Evolutionary conservation across 2,113 vertebrate species (phyloP).

Genomic region (Cephalopholis sonnerati): DNA sequence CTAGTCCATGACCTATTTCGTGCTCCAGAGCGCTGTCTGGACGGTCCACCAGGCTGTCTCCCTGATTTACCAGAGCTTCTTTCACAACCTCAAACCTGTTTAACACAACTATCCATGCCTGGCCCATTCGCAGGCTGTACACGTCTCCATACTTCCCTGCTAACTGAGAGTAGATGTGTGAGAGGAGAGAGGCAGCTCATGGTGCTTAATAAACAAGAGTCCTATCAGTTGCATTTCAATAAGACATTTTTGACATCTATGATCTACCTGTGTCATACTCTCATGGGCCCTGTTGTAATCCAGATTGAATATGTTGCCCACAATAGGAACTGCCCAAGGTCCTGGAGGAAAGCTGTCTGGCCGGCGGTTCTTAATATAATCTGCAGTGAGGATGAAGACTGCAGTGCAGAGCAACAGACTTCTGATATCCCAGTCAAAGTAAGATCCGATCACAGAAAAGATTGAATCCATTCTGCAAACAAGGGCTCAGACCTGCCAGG

Average conservation of each 20-base stretch:
- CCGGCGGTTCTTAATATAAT: conserved; percentile 48
- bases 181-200: not conserved
- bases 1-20: not conserved
- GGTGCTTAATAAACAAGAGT: no score
- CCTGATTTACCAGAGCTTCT: conserved; percentile 68
- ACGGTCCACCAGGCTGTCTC: conserved; percentile 60
- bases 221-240: not conserved
- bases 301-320: conserved; percentile 63
- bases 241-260: not conserved
- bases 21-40: conserved; percentile 31
- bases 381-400: conserved; percentile 55
- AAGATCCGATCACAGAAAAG: conserved; percentile 15
- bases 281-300: conserved; percentile 44
- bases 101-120: conserved; percentile 46
- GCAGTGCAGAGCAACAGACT: conserved; percentile 80
- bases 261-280: conserved; percentile 49
- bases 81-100: conserved; percentile 59
- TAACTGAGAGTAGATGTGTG: conserved; percentile 33
- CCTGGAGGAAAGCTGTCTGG: conserved; percentile 62
- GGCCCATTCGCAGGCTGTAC: conserved; percentile 63
- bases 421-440: conserved; percentile 60
- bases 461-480: conserved; percentile 41
- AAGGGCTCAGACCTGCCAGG: not conserved
- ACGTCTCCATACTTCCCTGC: conserved; percentile 58
- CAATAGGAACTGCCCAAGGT: conserved; percentile 53